These are phyloP conservation scores for Exocentrus adspersus DNA, from an alignment of 2,888 invertebrate species.

Conservation along the genomic window DNA sequence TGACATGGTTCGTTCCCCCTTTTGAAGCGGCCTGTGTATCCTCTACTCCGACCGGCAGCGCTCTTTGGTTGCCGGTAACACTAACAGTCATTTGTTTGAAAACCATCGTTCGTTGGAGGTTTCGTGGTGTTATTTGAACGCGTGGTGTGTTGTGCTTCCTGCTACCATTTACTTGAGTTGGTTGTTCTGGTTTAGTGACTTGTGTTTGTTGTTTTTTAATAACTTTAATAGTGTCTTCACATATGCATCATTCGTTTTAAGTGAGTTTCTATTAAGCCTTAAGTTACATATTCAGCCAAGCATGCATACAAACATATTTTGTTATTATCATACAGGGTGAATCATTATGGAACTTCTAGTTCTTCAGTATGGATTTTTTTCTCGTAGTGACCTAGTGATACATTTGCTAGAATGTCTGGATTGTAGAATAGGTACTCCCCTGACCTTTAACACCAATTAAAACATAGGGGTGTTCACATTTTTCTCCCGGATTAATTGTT, in stretches of 20 bases:
- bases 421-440: not conserved
- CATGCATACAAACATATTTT: no score
- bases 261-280: no score
- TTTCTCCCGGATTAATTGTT: conserved; percentile 24
- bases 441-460: conserved; percentile 10
- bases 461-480: conserved; percentile 32
- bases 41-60: conserved; percentile 15
- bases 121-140: no score
- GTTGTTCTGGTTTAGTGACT: conserved; percentile 11
- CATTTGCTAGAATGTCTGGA: not conserved
- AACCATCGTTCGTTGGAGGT: conserved; percentile 23
- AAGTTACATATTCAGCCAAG: no score
- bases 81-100: conserved; percentile 24
- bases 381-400: no score
- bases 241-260: not conserved
- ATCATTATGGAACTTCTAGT: no score
- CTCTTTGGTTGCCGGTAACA: conserved; percentile 17
- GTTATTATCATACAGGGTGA: no score
- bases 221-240: not conserved
- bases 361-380: no score
- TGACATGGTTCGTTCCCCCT: conserved; percentile 26
- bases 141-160: not conserved
- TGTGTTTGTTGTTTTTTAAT: conserved; percentile 4
- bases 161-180: conserved; percentile 4
- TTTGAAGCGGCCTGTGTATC: conserved; percentile 16